phyloP scores from a whole-genome alignment of 1,140 invertebrate genomes.

The Drosophila tristis region DNA sequence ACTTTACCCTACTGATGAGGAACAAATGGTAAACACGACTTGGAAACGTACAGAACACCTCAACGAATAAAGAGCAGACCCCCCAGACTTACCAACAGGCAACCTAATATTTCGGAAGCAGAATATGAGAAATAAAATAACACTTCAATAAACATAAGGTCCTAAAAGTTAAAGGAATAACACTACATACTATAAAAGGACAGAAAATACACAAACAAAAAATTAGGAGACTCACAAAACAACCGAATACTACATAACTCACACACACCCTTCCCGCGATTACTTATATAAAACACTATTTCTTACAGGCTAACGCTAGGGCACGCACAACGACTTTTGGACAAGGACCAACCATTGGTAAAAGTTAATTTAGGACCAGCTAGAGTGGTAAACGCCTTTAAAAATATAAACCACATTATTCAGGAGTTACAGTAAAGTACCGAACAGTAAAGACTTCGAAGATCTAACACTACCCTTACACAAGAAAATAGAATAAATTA shows the following conservation, averaged over 20 bases:
- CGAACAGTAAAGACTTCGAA: neutral
- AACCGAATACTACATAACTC: too few species aligned
- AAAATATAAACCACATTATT: neutral
- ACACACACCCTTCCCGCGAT: too few species aligned
- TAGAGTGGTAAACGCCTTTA: neutral
- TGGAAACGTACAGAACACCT: too few species aligned
- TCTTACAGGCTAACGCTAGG: too few species aligned
- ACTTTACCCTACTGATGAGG: slow-evolving; percentile 9
- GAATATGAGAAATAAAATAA: slow-evolving; percentile 4
- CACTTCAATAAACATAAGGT: neutral
- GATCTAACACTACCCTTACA: neutral
- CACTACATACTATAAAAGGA: neutral
- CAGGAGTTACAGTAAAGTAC: neutral
- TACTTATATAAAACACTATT: too few species aligned
- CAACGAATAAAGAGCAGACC: too few species aligned
- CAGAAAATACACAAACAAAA: slow-evolving; percentile 29
- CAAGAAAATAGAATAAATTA: neutral
- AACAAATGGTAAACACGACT: neutral
- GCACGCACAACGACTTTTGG: too few species aligned
- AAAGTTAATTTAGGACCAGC: neutral
- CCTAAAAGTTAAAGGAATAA: too few species aligned
- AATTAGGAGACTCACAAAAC: too few species aligned
- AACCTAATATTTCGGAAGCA: neutral
- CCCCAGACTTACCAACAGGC: too few species aligned
- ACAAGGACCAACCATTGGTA: neutral